Evolutionary conservation across 1,140 invertebrate genomes (phyloP).

Genomic region (Tribolium castaneum): DNA sequence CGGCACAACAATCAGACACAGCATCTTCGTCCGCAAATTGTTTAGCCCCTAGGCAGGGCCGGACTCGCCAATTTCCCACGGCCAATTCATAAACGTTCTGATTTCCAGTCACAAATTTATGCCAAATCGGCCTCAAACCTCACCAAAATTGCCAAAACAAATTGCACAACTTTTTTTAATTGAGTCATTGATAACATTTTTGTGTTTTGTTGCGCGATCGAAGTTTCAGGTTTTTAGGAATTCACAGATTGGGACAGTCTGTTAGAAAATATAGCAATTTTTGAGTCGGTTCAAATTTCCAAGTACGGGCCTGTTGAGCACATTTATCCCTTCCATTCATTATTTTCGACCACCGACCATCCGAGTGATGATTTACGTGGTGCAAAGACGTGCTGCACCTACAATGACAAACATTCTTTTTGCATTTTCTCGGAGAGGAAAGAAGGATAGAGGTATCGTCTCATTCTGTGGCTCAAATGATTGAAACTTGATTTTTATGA

Average conservation of each 20-base stretch:
- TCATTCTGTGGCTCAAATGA: background rate
- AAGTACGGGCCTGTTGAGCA: background rate
- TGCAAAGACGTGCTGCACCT: background rate
- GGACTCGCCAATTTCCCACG: background rate
- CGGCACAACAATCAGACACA: constrained; percentile 68
- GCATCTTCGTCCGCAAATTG: constrained; percentile 67
- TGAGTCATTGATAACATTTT: background rate
- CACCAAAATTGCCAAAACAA: too few species aligned
- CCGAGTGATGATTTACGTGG: background rate
- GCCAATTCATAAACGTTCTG: background rate
- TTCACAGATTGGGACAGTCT: too few species aligned
- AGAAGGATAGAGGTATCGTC: background rate
- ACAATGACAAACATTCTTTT: background rate
- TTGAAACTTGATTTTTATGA: background rate
- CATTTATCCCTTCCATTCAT: constrained; percentile 29
- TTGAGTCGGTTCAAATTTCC: too few species aligned
- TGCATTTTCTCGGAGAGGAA: background rate
- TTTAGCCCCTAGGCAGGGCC: constrained; percentile 41
- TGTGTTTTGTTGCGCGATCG: background rate
- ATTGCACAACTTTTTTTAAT: too few species aligned
- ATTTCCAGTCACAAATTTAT: background rate
- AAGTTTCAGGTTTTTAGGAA: background rate
- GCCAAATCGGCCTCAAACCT: too few species aligned
- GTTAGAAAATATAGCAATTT: too few species aligned
- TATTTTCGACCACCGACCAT: constrained; percentile 14